Conservation (phyloP, 2,888 invertebrate genomes). For the Heliothis peltigera region DNA sequence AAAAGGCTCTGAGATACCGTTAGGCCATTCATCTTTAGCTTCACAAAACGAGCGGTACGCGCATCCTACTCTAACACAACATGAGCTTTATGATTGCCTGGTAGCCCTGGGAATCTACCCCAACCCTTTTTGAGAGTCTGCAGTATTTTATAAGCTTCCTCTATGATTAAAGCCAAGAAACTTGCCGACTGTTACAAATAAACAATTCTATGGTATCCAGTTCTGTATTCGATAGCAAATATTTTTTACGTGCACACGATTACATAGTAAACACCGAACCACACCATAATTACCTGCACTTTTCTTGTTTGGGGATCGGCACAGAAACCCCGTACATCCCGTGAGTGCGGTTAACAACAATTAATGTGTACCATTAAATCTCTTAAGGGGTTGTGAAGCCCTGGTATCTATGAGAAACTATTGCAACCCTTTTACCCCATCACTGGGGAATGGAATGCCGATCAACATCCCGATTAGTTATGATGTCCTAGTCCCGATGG, state of each 20-base stretch:
- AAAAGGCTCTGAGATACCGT: neutral
- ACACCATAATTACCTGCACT: neutral
- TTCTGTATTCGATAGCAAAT: no score
- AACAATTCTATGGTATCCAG: no score
- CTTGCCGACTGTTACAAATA: no score
- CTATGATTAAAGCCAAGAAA: no score
- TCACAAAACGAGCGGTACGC: neutral
- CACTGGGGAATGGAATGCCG: conserved; percentile 1
- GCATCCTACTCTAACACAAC: conserved; percentile 31
- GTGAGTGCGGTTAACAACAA: conserved; percentile 14
- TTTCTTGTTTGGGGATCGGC: conserved; percentile 18
- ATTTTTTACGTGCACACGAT: neutral
- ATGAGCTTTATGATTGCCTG: conserved; percentile 25
- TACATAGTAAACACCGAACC: neutral
- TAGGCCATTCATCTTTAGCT: neutral
- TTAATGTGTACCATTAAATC: conserved; percentile 7
- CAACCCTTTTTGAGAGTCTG: conserved; percentile 23
- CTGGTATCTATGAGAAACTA: conserved; percentile 41
- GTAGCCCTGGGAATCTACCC: conserved; percentile 30
- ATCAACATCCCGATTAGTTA: conserved; percentile 12
- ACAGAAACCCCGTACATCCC: conserved; percentile 2
- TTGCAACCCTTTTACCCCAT: conserved; percentile 11
- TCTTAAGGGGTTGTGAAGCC: conserved; percentile 8
- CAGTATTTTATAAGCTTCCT: no score
- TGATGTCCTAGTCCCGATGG: conserved; percentile 27